phyloP scores from a whole-genome alignment of 2,113 vertebrate species.

The Microtus pennsylvanicus region DNA sequence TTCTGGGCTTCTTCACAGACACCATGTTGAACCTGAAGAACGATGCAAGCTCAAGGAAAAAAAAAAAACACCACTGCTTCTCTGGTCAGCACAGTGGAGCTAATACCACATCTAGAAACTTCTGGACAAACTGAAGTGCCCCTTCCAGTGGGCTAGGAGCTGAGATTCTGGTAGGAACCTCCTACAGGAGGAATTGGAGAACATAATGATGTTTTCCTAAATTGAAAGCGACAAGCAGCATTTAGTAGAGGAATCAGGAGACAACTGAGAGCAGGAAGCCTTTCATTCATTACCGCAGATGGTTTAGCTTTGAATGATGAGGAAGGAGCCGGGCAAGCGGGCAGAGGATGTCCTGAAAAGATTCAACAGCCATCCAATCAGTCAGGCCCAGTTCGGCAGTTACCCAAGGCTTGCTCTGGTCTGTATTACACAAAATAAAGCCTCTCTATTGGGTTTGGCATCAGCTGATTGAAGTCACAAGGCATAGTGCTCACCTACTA shows the following conservation, averaged over 20 bases:
- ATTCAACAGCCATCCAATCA: slow-evolving; percentile 4
- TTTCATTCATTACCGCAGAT: slow-evolving; percentile 75
- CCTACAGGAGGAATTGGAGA: slow-evolving; percentile 67
- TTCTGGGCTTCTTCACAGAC: not conserved
- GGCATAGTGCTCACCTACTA: slow-evolving; percentile 23
- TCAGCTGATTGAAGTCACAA: slow-evolving; percentile 66
- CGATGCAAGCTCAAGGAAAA: not conserved
- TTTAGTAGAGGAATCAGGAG: slow-evolving; percentile 76
- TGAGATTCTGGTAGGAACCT: slow-evolving; percentile 69
- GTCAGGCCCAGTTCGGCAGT: not conserved
- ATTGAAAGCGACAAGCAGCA: slow-evolving; percentile 80
- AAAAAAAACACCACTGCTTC: slow-evolving; percentile 17
- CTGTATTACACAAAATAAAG: slow-evolving; percentile 60
- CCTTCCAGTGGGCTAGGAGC: slow-evolving; percentile 8
- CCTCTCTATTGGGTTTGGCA: slow-evolving; percentile 51
- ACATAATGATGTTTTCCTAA: slow-evolving; percentile 78
- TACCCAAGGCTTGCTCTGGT: slow-evolving; percentile 44
- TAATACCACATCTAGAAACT: not conserved
- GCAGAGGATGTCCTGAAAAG: slow-evolving; percentile 9
- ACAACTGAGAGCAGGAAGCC: not conserved
- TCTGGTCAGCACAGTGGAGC: slow-evolving; percentile 38
- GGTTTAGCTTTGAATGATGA: slow-evolving; percentile 79
- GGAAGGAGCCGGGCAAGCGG: slow-evolving; percentile 15
- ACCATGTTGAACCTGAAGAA: not conserved
- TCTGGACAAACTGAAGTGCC: not conserved